These are phyloP conservation scores for Antigone vipio DNA, from an alignment of 2,113 vertebrate genomes.

Conservation along the genomic window DNA sequence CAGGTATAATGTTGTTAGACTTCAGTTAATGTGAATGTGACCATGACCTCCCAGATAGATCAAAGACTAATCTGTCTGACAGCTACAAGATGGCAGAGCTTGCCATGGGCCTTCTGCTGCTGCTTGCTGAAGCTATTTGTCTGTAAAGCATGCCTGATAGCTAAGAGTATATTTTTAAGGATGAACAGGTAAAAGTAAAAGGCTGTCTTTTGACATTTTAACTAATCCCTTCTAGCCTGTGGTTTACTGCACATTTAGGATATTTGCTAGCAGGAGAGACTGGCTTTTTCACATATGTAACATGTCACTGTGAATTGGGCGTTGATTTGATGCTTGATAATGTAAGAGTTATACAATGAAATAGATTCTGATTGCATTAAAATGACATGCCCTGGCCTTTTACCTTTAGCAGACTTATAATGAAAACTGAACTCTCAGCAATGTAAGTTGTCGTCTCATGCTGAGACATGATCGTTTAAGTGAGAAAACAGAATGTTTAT, in stretches of 20 bases:
- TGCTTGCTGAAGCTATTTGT: slow-evolving; percentile 73
- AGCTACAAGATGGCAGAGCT: slow-evolving; percentile 88
- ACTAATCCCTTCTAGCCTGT: slow-evolving; percentile 89
- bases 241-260: slow-evolving; percentile 87
- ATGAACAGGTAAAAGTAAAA: slow-evolving; percentile 91
- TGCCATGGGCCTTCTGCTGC: slow-evolving; percentile 81
- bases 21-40: slow-evolving; percentile 61
- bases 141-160: slow-evolving; percentile 85
- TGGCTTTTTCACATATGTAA: slow-evolving; percentile 98
- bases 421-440: slow-evolving; percentile 69
- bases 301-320: slow-evolving; percentile 88
- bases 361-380: slow-evolving; percentile 83
- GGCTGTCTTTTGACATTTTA: slow-evolving; percentile 97
- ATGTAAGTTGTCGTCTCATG: slow-evolving; percentile 7
- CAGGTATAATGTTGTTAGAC: slow-evolving; percentile 72
- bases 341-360: slow-evolving; percentile 78
- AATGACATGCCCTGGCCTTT: slow-evolving; percentile 81
- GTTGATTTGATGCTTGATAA: slow-evolving; percentile 72
- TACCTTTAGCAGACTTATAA: slow-evolving; percentile 68
- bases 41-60: slow-evolving; percentile 80
- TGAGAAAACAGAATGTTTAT: not conserved
- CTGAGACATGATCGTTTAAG: slow-evolving; percentile 17
- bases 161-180: slow-evolving; percentile 89
- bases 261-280: slow-evolving; percentile 91
- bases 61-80: slow-evolving; percentile 88